Evolutionary conservation across 2,113 vertebrate genomes (phyloP), one percentile per base, ranked within the genome.

Genomic region (Xiphophorus maculatus): DNA sequence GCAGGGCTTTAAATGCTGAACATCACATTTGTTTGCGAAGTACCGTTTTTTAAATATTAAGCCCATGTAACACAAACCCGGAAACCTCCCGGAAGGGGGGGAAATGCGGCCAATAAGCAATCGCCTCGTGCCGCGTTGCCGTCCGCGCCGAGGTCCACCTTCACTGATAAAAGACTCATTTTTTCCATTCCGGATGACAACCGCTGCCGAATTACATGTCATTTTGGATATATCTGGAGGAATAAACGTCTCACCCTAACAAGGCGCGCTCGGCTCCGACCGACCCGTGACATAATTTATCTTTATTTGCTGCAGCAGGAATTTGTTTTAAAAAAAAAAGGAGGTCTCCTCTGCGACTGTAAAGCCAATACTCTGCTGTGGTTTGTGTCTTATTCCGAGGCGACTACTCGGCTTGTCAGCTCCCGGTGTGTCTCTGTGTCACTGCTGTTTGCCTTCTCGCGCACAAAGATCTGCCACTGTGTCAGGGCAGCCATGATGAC

Each of bases 381-480:
- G 70, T 81, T 76, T 11, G 3, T 71, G 35, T 77, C 73, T 73
- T 71, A 66, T 66, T 79, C 71, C 67, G 69, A 14, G 69, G 72
- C 67, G 74, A 80, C 77, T 0, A 27, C 76, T 71, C 70, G 51
- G 22, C 77, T 82, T 51, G 72, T 79, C 68, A 74, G 73, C 72
- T 83, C 65, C 81, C 79, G 42, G 78, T 72, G 76, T 68, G 80
- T 83, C 78, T 88, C 72, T 63, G 22, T 90, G 86, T 91, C 69
- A 76, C 81, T 79, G 89, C 80, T 88, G 91, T 92, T 89, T 88
- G 83, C 88, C 65, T 84, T 30, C 83, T 83, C 78, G 79, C 91
- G 80, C 64, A 91, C 90, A 91, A 91, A 87, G 87, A 83, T 83
- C 82, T 89, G 86, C 69, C 85, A 86, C 79, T 83, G 88, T 87